Evolutionary conservation across 2,888 invertebrate genomes (phyloP), one percentile per base, ranked within the genome.

Genomic region (Oscheius sp.): DNA sequence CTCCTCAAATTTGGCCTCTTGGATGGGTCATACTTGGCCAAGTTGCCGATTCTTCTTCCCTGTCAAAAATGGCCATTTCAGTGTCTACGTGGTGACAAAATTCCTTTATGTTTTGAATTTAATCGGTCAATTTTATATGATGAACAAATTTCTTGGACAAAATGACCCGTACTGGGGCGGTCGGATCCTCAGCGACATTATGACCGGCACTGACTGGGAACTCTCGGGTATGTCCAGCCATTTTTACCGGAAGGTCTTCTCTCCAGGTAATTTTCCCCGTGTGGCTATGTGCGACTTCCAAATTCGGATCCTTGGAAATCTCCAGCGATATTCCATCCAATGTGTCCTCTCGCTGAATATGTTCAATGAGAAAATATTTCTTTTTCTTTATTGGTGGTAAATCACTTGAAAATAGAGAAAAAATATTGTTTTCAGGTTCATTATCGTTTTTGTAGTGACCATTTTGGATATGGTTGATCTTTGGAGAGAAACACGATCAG

Each of bases 351-450:
- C 78, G 0, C 66, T 85, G 29, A 85, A 85, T 68, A 85, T 86
- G 86, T 86, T 86, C 82, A 86, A 86, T 69, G 86, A 86, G 74
- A 86, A 86, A 55, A 85, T 86, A 46, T 86, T 86, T 68, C 73
- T 86, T 6, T 86, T 86, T 59, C 78, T 86, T 25, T 86, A 86
- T 63, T 76, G 84, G 74, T 86, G 84, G 85, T 78, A 61, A 6
- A 59, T 23, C 3, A 35, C 9, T 9, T 3, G 35, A 6, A 35
- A 35, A 35, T 9, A 35, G 9, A 35, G 35, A 35, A 35, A 35
- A 21, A 45, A 16, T 23, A 3, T 9, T 35, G 12, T 1, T 52
- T 49, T 18, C 27, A 61, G 73, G 73, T 78, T 82, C 35, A 64
- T 84, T 25, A 56, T 80, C 5, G 79, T 82, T 16, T 63, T 74